phyloP scores from a whole-genome alignment of 2,797 vertebrate genomes.

The Coccyzus lansbergi region DNA sequence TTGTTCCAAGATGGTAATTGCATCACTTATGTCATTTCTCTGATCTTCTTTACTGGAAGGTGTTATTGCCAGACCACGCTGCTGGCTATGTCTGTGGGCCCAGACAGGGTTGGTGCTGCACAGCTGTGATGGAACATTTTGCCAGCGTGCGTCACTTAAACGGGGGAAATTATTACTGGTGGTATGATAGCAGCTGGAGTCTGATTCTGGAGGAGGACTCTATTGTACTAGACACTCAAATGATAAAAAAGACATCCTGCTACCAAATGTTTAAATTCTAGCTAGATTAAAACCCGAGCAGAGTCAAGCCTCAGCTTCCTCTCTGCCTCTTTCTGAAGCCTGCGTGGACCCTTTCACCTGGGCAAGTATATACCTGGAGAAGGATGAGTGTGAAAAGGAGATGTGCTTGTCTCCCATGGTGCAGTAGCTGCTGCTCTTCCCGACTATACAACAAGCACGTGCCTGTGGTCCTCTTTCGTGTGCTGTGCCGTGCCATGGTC shows the following conservation, averaged over 20 bases:
- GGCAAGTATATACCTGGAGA: background rate
- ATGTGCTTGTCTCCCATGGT: fast-evolving
- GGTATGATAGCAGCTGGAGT: fast-evolving
- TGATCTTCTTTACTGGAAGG: background rate
- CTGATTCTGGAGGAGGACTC: background rate
- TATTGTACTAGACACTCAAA: background rate
- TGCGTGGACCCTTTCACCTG: background rate
- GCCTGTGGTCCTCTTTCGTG: fast-evolving
- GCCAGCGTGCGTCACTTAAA: background rate
- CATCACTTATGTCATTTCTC: background rate
- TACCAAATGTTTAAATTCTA: background rate
- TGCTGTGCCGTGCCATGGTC: fast-evolving
- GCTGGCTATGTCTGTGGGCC: background rate
- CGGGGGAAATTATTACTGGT: background rate
- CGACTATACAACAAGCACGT: fast-evolving
- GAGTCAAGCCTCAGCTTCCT: background rate
- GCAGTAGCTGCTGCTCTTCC: fast-evolving
- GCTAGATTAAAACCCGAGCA: background rate
- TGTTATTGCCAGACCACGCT: background rate
- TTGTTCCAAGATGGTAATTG: background rate
- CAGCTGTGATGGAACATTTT: background rate
- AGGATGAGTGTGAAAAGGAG: background rate
- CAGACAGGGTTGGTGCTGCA: fast-evolving
- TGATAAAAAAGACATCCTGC: background rate
- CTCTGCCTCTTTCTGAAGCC: background rate